phyloP scores from a whole-genome alignment of 2,797 vertebrate genomes.

The Sebastiscus tertius region DNA sequence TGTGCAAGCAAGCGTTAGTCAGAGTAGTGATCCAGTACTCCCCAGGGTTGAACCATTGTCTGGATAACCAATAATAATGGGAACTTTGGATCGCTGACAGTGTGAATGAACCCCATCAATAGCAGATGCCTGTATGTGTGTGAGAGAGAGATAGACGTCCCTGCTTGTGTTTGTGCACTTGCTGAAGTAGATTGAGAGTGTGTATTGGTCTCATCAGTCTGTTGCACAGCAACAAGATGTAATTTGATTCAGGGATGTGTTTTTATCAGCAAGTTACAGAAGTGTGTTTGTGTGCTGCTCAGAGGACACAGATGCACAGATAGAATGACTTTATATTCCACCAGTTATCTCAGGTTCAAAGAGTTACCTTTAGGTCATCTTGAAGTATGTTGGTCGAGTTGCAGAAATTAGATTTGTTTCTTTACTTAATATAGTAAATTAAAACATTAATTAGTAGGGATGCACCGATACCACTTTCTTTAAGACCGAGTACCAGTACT shows the following conservation, averaged over 20 bases:
- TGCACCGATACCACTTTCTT: too few relatives aligned
- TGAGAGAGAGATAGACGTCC: too few relatives aligned
- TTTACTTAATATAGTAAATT: neutral
- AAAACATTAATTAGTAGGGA: too few relatives aligned
- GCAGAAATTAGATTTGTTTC: neutral
- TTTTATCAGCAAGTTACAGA: neutral
- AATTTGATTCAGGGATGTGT: slow-evolving; percentile 18
- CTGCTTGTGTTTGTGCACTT: too few relatives aligned
- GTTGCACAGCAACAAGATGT: slow-evolving; percentile 8
- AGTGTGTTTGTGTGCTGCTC: neutral
- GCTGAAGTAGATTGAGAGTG: neutral
- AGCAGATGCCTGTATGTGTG: too few relatives aligned
- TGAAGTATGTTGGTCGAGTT: neutral
- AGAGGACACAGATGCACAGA: neutral
- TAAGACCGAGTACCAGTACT: too few relatives aligned
- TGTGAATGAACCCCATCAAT: slow-evolving; percentile 19
- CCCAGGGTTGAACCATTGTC: neutral
- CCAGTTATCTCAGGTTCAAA: neutral
- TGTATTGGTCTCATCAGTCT: neutral
- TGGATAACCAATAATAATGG: slow-evolving; percentile 50
- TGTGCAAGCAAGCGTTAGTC: neutral
- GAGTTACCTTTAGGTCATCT: neutral
- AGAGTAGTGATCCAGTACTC: slow-evolving; percentile 12
- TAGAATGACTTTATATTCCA: too few relatives aligned
- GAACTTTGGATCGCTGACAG: slow-evolving; percentile 47